phyloP scores from a whole-genome alignment of 2,797 vertebrate genomes.

The Neosalanx taihuensis region DNA sequence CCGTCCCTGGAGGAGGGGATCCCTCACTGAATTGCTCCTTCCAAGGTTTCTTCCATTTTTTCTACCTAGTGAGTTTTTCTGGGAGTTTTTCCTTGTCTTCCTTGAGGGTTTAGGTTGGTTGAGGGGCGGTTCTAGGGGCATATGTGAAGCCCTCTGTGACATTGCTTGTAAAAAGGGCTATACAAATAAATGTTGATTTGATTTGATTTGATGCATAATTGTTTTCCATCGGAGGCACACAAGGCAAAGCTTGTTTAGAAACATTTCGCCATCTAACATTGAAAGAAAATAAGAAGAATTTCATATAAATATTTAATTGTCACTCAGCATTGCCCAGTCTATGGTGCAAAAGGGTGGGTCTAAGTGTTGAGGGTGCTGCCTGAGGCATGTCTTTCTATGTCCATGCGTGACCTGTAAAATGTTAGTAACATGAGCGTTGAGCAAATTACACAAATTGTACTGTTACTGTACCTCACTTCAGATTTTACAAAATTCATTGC shows the following conservation, averaged over 20 bases:
- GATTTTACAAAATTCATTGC: conserved; percentile 42
- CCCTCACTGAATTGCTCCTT: no score
- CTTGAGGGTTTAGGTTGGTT: no score
- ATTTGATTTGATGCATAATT: neutral
- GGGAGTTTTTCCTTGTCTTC: no score
- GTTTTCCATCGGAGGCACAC: neutral
- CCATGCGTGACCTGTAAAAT: no score
- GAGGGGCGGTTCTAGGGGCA: no score
- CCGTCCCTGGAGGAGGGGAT: no score
- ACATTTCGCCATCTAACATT: neutral
- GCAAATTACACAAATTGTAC: conserved; percentile 25
- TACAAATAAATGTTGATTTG: no score
- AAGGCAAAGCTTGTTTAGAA: conserved; percentile 4
- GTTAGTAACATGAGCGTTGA: conserved; percentile 4
- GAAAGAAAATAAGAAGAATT: neutral
- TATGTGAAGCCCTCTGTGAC: no score
- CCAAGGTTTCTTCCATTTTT: no score
- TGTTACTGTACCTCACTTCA: conserved; percentile 44
- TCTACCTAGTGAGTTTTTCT: no score
- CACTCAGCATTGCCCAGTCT: neutral
- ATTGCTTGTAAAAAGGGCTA: no score
- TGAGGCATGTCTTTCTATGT: no score
- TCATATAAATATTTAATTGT: neutral
- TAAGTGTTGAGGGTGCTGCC: neutral
- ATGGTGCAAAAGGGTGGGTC: neutral